Base-by-base conservation (phyloP, 2,113 vertebrate genomes). In the Artemisiospiza belli region DNA sequence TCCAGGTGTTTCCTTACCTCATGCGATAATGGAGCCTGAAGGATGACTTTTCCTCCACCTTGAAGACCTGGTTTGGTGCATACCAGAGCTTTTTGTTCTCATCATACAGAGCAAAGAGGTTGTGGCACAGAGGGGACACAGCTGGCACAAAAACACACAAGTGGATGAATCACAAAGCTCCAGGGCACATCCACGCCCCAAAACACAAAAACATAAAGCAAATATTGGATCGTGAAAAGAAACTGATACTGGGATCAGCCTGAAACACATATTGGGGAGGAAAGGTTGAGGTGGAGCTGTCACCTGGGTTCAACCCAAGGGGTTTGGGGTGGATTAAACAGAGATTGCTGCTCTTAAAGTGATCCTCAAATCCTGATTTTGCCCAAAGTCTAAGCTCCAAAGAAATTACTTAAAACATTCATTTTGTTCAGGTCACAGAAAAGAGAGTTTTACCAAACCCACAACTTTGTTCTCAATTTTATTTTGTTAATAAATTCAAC, bases 71-170 rank as follows among this genome's bases (percentile, higher is more conserved):
- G 97, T 99, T 99, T 11, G 99, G 99, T 4, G 99, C 98, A 51
- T 98, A 99, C 99, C 99, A 99, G 27, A 98, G 97, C 39, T 77
- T 95, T 51, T 90, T 98, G 55, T 64, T 97, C 94, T 99, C 99
- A 23, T 99, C 97, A 11, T 99, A 99, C 31, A 99, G 97, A 1
- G 98, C 98, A 92, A 99, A 99, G 30, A 99, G 98, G 92, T 99
- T 99, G 94, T 99, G 98, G 95, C 99, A 99, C 91, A 99, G 97
- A 70, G 99, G 99, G 94, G 99, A 99, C 89, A 99, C 98, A 37
- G 92, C 99, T 99, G 97, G 31, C 68, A 85, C 82, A 54, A 74
- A 90, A 72, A 80, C 1, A 84, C 33, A 82, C 15, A 68, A 12
- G 15, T 0, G 9, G 4, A 5, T 83, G 62, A 89, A 27, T 47